Evolutionary conservation across 1,140 invertebrate species (phyloP).

Genomic region (Amphibalanus amphitrite): DNA sequence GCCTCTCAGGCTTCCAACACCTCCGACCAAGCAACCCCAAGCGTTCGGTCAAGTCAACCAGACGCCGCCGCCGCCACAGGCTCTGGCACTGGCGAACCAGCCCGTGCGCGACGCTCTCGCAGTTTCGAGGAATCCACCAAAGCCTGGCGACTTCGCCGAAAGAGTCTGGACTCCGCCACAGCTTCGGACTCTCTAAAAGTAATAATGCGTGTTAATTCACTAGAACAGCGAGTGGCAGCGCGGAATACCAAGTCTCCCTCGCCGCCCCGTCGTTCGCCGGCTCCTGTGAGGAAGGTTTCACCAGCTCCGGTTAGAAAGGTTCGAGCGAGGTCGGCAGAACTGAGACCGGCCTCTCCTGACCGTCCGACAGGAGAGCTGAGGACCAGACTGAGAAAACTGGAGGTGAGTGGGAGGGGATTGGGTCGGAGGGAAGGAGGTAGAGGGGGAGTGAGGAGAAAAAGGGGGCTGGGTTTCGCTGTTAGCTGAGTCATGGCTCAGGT

Average conservation of each 20-base stretch:
- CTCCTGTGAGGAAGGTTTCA: slow-evolving; percentile 16
- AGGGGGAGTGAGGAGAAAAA: too few relatives aligned
- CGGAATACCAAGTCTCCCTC: slow-evolving; percentile 13
- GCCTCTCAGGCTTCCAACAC: too few relatives aligned
- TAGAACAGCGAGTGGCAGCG: slow-evolving; percentile 32
- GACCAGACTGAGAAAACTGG: background rate
- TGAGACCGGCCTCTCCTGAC: background rate
- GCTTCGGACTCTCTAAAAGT: slow-evolving; percentile 59
- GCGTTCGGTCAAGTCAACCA: too few relatives aligned
- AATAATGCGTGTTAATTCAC: slow-evolving; percentile 46
- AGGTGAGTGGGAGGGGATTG: background rate
- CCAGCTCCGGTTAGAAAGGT: slow-evolving; percentile 15
- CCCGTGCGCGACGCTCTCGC: slow-evolving; percentile 14
- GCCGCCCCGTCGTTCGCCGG: slow-evolving; percentile 38
- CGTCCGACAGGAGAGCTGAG: background rate
- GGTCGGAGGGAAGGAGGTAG: too few relatives aligned
- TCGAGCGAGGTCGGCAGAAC: background rate
- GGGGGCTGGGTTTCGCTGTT: too few relatives aligned
- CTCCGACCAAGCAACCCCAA: too few relatives aligned
- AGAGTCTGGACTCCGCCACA: slow-evolving; percentile 54
- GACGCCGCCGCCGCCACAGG: slow-evolving; percentile 28
- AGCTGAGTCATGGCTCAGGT: too few relatives aligned
- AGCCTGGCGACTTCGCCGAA: slow-evolving; percentile 33
- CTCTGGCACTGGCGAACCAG: background rate
- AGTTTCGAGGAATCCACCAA: slow-evolving; percentile 22